Evolutionary conservation across 2,113 vertebrate genomes (phyloP).

Genomic region (Oreochromis niloticus): DNA sequence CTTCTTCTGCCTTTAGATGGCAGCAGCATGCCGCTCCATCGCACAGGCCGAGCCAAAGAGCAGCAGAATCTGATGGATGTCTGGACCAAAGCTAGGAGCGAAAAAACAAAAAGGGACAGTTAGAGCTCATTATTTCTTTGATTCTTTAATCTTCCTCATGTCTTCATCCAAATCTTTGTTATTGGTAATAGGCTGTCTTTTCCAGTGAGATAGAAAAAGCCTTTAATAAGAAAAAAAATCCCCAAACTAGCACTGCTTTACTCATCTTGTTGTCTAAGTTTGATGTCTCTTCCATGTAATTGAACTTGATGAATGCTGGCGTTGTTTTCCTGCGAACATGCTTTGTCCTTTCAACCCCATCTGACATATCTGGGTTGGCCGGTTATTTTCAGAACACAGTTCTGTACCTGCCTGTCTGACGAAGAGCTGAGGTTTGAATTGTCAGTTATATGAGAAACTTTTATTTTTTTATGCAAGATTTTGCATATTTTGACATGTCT

Average conservation of each 20-base stretch:
- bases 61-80: not conserved
- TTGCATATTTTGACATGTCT: not conserved
- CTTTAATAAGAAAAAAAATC: not conserved
- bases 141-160: constrained; percentile 50
- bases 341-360: constrained; percentile 45
- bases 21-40: constrained; percentile 42
- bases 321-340: constrained; percentile 31
- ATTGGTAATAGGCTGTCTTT: constrained; percentile 12
- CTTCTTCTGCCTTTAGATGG: constrained; percentile 49
- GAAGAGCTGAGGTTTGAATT: not conserved
- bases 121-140: constrained; percentile 51
- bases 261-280: constrained; percentile 14
- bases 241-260: not conserved
- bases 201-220: not conserved
- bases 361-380: constrained; percentile 64
- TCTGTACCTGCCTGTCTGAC: constrained; percentile 18
- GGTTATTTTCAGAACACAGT: constrained; percentile 52
- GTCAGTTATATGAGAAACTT: not conserved
- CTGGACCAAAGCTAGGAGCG: not conserved
- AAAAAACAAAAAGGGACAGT: constrained; percentile 32
- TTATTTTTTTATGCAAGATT: not conserved
- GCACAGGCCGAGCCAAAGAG: not conserved
- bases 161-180: constrained; percentile 43
- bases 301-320: constrained; percentile 53
- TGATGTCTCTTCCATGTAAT: constrained; percentile 53